Conservation (phyloP, 2,113 vertebrate genomes). For the Camelus dromedarius region DNA sequence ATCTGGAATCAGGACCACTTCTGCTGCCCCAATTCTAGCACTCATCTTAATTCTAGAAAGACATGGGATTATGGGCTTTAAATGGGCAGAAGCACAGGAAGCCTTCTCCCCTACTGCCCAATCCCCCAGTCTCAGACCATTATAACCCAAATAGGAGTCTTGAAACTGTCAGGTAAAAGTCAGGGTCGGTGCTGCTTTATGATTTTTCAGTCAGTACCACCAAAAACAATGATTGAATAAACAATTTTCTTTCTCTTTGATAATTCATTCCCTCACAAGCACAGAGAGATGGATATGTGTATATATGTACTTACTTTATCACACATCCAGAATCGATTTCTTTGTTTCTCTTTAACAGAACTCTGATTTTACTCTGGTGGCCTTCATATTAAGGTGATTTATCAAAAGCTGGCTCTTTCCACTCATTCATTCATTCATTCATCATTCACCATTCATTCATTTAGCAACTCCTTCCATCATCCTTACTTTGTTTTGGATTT, state of each 20-base stretch:
- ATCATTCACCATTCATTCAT: neutral
- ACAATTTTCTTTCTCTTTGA: neutral
- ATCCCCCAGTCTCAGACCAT: neutral
- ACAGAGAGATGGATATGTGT: neutral
- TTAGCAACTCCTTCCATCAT: neutral
- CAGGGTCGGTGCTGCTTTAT: neutral
- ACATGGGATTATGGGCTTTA: no score
- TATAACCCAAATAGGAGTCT: neutral
- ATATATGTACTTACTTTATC: neutral
- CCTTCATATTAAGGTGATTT: neutral
- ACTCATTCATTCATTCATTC: neutral
- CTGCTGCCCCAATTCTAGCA: neutral
- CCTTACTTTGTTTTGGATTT: neutral
- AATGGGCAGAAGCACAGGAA: neutral
- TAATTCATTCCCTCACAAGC: neutral
- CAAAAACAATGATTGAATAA: neutral
- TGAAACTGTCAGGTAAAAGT: neutral
- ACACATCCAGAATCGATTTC: neutral
- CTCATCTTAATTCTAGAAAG: neutral
- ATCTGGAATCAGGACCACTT: neutral
- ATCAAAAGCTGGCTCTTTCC: neutral
- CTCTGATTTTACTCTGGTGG: neutral
- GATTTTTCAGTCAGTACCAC: neutral
- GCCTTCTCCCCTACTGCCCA: fast-evolving
- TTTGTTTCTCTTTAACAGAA: neutral